Evolutionary conservation across 2,113 vertebrate species (phyloP).

Genomic region (Sakesphorus luctuosus): DNA sequence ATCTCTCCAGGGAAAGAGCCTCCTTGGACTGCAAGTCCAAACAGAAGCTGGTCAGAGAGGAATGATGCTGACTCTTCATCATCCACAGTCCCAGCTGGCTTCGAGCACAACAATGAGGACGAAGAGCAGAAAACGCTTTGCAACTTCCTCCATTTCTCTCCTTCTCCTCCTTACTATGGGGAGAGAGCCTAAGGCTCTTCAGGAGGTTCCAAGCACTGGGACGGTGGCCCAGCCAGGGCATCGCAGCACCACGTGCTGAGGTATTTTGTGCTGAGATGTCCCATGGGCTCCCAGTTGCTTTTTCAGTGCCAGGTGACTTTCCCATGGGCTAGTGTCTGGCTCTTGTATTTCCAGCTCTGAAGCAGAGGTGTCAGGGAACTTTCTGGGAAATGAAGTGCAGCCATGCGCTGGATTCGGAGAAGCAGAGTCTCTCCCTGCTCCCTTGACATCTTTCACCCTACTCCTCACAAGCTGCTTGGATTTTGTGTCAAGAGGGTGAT

Average conservation of each 20-base stretch:
- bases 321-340: not conserved
- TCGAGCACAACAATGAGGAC: not conserved
- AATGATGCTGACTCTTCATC: not conserved
- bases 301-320: not conserved
- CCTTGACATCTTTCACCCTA: conserved; percentile 36
- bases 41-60: not conserved
- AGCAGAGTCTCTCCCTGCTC: not conserved
- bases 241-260: not conserved
- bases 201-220: not conserved
- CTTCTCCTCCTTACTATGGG: rapidly evolving
- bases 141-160: not conserved
- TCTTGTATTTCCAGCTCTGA: not conserved
- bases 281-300: not conserved
- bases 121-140: not conserved
- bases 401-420: not conserved
- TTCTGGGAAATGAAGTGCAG: not conserved
- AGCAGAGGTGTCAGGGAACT: not conserved
- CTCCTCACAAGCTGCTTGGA: conserved; percentile 26
- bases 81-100: not conserved
- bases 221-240: not conserved
- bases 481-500: conserved; percentile 66
- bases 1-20: not conserved
- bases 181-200: not conserved
- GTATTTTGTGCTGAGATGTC: not conserved
- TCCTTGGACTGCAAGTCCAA: not conserved